Percentiles rank a stretch among this genome's conserved stretches.
phyloP scores from a whole-genome alignment of 2,113 vertebrate species.

The Campylomormyrus numenius region DNA sequence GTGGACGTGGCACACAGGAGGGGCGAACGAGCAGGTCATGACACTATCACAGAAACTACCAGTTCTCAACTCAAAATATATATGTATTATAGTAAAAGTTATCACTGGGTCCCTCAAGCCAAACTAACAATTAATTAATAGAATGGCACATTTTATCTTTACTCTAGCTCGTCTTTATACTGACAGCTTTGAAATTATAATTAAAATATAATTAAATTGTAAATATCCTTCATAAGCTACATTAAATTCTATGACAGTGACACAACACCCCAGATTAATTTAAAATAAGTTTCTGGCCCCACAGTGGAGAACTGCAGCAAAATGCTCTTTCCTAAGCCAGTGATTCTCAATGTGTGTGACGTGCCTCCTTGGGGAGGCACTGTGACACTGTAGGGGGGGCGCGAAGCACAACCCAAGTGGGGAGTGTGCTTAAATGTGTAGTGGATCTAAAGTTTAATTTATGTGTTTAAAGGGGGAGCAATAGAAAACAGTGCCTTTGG shows the following conservation, averaged over 20 bases:
- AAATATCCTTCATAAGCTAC: conserved; percentile 20
- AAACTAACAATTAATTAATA: conserved; percentile 28
- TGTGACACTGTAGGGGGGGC: no score
- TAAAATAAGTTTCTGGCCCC: background rate
- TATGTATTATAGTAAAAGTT: background rate
- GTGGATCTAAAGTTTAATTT: no score
- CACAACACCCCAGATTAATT: conserved; percentile 21
- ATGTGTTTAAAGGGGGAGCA: no score
- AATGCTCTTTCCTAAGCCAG: no score
- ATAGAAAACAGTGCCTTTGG: no score
- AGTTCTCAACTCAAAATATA: background rate
- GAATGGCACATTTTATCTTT: conserved; percentile 15
- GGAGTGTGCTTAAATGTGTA: no score
- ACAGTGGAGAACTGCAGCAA: no score
- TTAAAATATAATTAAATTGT: conserved; percentile 17
- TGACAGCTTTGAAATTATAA: conserved; percentile 18
- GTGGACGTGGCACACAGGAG: no score
- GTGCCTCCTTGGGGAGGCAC: no score
- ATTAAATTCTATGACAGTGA: conserved; percentile 24
- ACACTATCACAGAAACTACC: background rate
- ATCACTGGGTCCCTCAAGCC: background rate
- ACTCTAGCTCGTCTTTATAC: conserved; percentile 5
- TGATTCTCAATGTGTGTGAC: no score
- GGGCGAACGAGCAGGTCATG: no score
- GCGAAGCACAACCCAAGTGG: no score